Conservation (phyloP, 2,888 invertebrate genomes). For the Heteromurus nitidus region DNA sequence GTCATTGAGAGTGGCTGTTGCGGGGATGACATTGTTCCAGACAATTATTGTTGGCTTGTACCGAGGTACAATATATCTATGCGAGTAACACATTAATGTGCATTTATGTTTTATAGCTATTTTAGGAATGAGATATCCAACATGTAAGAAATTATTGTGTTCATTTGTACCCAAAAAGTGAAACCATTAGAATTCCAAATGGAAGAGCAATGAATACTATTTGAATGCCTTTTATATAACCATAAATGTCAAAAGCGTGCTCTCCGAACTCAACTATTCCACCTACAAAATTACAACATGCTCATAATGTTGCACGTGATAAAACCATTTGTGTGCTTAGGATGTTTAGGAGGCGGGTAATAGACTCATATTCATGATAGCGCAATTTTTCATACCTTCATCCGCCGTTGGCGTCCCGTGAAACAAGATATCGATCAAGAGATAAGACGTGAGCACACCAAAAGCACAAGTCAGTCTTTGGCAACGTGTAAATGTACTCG, state of each 20-base stretch:
- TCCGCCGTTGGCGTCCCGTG: slow-evolving; percentile 72
- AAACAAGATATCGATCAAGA: slow-evolving; percentile 75
- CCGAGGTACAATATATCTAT: slow-evolving; percentile 44
- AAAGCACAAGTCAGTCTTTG: slow-evolving; percentile 75
- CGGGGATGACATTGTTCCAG: slow-evolving; percentile 58
- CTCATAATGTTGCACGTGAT: too few relatives aligned
- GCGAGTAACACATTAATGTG: too few relatives aligned
- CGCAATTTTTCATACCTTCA: slow-evolving; percentile 36
- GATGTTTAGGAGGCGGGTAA: background rate
- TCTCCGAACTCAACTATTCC: slow-evolving; percentile 40
- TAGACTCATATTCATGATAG: background rate
- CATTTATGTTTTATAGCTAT: too few relatives aligned
- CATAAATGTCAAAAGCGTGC: slow-evolving; percentile 12
- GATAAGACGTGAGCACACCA: slow-evolving; percentile 74
- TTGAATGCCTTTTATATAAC: slow-evolving; percentile 16
- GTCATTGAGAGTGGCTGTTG: background rate
- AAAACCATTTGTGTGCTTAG: background rate
- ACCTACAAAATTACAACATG: slow-evolving; percentile 5
- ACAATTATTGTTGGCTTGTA: slow-evolving; percentile 64
- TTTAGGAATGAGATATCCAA: too few relatives aligned
- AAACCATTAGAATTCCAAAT: slow-evolving; percentile 55
- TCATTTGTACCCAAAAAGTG: slow-evolving; percentile 61
- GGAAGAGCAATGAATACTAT: slow-evolving; percentile 46
- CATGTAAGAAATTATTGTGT: too few relatives aligned
- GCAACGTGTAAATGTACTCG: slow-evolving; percentile 74